Base-by-base conservation (phyloP, 2,888 invertebrate species). In the Criorhina ranunculi region DNA sequence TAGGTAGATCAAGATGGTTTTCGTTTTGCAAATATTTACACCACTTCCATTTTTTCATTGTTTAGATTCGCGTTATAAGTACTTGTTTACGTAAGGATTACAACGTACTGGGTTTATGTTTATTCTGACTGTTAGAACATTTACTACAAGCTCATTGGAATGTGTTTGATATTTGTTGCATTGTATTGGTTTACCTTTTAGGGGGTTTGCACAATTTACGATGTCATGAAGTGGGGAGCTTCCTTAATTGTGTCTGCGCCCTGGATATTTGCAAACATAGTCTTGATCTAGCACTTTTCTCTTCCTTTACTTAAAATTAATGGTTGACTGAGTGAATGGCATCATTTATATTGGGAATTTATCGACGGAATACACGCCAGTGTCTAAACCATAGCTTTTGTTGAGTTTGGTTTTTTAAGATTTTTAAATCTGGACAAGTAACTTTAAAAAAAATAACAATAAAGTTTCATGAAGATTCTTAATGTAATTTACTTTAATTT, bases 21-120 rank as follows among this genome's bases (percentile, higher is more conserved):
- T 73, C 31, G 66, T 44, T 83, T 49, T 3, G 79, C 53, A 83
- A 83, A 83, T 83, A 83, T 83, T 83, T 60, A 62, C 62, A 79
- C n/a, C 79, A 83, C 79, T 83, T 73, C 79, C 73, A 79, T 62
- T 57, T 79, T 83, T 1, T 75, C 31, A 62, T 35, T 78, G 42
- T 79, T 83, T 79, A 57, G 55, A 78, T 69, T 46, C 24, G 62
- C 24, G 55, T 83, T 44, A 64, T 33, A n/a, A n/a, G n/a, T n/a
- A 60, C 19, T 62, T 79, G 77, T 83, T 79, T 83, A 73, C 24
- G 40, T 31, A 79, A 51, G 67, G 62, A 62, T 75, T 83, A 79
- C 29, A 53, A 17, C 7, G 64, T 35, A 46, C 29, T 73, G 76
- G 59, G 44, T 53, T 69, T 57, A 0, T 79, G 44, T 83, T 83